Percentiles rank a stretch among this genome's conserved stretches.
Evolutionary conservation across 2,888 invertebrate genomes (phyloP).

Genomic region (Monoplex corrugatus): DNA sequence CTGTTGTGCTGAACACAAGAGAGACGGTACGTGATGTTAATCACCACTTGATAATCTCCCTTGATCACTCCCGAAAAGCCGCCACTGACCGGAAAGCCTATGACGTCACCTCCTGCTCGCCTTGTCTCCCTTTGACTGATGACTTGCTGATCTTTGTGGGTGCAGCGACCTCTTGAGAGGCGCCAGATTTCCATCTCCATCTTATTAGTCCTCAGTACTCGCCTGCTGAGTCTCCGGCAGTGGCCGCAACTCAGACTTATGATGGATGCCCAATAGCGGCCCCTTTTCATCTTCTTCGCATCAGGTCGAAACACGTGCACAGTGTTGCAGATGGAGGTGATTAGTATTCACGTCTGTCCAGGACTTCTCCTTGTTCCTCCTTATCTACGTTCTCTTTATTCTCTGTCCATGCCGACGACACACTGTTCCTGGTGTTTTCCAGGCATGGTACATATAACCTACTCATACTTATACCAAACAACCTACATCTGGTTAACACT

Average conservation of each 20-base stretch:
- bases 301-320: neutral
- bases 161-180: slow-evolving; percentile 1
- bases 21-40: neutral
- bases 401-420: too few species aligned
- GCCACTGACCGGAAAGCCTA: neutral
- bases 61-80: neutral
- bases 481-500: too few species aligned
- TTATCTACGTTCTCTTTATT: too few species aligned
- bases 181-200: neutral
- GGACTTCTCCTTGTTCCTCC: too few species aligned
- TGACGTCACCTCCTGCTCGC: neutral
- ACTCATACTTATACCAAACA: too few species aligned
- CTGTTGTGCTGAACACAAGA: neutral
- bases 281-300: slow-evolving; percentile 9
- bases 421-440: too few species aligned
- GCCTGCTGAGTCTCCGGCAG: neutral
- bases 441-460: too few species aligned
- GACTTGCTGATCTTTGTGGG: neutral
- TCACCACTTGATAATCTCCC: neutral
- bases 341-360: neutral
- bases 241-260: neutral
- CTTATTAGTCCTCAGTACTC: neutral
- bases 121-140: slow-evolving; percentile 16
- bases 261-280: slow-evolving; percentile 13
- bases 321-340: neutral